phyloP scores from a whole-genome alignment of 30 jellyfish, hydroid and myxozoan species.

The Aurelia aurita complex sp. Pacific region DNA sequence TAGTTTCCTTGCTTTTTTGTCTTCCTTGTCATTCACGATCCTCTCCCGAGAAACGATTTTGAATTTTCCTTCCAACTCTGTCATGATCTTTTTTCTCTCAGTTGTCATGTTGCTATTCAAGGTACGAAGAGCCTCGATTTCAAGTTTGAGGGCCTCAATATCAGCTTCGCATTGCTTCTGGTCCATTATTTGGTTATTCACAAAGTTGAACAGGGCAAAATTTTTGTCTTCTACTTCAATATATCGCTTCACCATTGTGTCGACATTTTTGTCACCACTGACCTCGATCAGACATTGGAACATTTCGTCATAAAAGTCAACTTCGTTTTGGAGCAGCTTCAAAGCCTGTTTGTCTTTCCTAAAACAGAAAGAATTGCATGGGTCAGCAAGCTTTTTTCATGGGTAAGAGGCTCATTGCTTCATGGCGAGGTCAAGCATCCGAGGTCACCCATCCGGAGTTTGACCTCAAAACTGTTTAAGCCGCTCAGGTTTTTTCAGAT shows the following conservation, averaged over 20 bases:
- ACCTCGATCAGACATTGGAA: conserved; percentile 84
- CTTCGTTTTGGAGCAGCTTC: conserved; percentile 60
- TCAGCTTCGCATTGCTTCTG: conserved; percentile 53
- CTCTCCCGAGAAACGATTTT: conserved; percentile 15
- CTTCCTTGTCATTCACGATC: conserved; percentile 5
- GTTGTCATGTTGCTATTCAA: conserved; percentile 47
- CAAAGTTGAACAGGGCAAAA: conserved; percentile 87
- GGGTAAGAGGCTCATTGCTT: too few species aligned
- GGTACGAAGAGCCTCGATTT: conserved; percentile 30
- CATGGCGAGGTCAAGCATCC: too few species aligned
- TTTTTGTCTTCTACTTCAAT: conserved; percentile 73
- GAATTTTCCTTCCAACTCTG: conserved; percentile 50
- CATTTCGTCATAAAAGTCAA: conserved; percentile 73
- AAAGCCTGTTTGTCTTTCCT: conserved; percentile 75
- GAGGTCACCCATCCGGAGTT: too few species aligned
- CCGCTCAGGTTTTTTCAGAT: too few species aligned
- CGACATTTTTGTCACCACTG: conserved; percentile 64
- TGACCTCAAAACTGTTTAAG: too few species aligned
- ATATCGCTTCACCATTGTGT: conserved; percentile 76
- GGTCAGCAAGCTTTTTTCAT: too few species aligned
- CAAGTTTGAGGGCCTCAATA: conserved; percentile 49
- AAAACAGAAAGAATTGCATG: too few species aligned
- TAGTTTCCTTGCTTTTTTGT: conserved; percentile 31
- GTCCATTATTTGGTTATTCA: conserved; percentile 76
- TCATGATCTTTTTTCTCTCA: conserved; percentile 38